Evolutionary conservation across 2,888 invertebrate species (phyloP).

Genomic region (Monochamus alternatus): DNA sequence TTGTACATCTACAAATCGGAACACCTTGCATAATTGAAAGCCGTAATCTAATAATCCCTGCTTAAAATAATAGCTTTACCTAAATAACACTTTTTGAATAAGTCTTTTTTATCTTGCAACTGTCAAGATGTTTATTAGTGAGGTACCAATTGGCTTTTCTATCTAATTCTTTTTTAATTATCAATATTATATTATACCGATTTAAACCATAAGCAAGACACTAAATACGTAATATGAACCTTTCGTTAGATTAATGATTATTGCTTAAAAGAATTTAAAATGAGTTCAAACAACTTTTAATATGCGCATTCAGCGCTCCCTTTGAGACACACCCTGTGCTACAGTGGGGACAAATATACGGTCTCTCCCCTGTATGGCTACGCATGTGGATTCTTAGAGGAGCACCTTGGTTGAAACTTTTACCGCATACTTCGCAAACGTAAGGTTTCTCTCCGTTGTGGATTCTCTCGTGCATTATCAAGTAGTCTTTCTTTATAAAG

Average conservation of each 20-base stretch:
- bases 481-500: conserved; percentile 68
- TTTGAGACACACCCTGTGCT: conserved; percentile 76
- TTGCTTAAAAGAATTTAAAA: conserved; percentile 17
- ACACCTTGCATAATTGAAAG: no score
- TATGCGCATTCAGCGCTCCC: conserved; percentile 75
- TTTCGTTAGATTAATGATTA: background rate
- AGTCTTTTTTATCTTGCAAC: no score
- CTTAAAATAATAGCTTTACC: no score
- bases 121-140: no score
- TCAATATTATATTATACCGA: no score
- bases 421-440: conserved; percentile 76
- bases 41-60: no score
- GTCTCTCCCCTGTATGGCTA: conserved; percentile 76
- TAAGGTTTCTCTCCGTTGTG: conserved; percentile 78
- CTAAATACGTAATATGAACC: no score
- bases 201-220: no score
- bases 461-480: conserved; percentile 76
- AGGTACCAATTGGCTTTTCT: no score
- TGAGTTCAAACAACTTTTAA: conserved; percentile 69
- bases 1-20: no score
- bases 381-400: conserved; percentile 77
- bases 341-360: conserved; percentile 75
- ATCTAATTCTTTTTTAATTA: no score
- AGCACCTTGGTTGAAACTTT: conserved; percentile 76
- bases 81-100: no score